A percentile compares a stretch with the other conserved stretches of the same genome.
Evolutionary conservation across 2,797 vertebrate genomes (phyloP).

Genomic region (Characodon lateralis): DNA sequence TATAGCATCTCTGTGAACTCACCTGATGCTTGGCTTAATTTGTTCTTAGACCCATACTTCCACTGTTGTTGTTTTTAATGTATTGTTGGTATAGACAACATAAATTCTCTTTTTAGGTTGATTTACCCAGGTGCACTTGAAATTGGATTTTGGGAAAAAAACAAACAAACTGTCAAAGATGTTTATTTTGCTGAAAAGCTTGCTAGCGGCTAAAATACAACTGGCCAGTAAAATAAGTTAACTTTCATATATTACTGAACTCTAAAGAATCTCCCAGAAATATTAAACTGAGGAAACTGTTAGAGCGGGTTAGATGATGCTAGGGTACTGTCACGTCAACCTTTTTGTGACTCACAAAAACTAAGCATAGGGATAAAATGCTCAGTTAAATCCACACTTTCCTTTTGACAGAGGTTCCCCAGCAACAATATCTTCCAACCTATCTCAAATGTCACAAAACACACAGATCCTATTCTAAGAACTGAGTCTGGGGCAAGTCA

Average conservation of each 20-base stretch:
- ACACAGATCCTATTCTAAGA: conserved; percentile 5
- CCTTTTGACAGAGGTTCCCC: neutral
- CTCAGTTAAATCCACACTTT: neutral
- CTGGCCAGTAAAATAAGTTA: neutral
- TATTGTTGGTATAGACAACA: conserved; percentile 1
- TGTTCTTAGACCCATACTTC: neutral
- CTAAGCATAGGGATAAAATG: neutral
- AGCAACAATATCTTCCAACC: neutral
- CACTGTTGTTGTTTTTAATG: neutral
- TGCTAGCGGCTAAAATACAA: neutral
- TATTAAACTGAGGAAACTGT: neutral
- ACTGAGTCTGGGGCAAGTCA: conserved; percentile 24
- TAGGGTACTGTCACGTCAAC: neutral
- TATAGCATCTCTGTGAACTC: neutral
- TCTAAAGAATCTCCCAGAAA: neutral
- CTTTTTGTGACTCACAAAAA: neutral
- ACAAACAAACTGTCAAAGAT: neutral
- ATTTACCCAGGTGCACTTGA: neutral
- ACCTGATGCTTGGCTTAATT: neutral
- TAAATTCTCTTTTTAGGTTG: neutral
- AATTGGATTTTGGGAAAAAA: neutral
- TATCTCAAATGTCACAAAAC: neutral
- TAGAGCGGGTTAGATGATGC: neutral
- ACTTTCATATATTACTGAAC: neutral
- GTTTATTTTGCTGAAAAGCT: neutral